phyloP scores from a whole-genome alignment of 1,140 invertebrate species.

The Trichonephila clavipes region DNA sequence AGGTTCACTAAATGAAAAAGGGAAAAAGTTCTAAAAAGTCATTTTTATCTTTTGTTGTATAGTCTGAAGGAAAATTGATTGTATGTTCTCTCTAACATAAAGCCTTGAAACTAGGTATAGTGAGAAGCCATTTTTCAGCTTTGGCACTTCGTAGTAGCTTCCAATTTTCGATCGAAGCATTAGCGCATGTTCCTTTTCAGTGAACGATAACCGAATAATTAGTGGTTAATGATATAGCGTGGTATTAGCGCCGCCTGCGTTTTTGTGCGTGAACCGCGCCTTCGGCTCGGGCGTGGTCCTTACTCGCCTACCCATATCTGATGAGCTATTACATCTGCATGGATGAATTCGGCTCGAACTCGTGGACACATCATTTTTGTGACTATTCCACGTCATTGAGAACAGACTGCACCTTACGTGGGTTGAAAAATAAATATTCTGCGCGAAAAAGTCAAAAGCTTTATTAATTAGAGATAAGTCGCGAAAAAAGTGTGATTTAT shows the following conservation, averaged over 20 bases:
- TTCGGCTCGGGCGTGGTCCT: constrained; percentile 68
- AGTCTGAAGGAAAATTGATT: constrained; percentile 4
- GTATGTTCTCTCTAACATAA: constrained; percentile 10
- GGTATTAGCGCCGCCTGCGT: constrained; percentile 74
- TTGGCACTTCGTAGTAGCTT: constrained; percentile 72
- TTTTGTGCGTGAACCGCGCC: constrained; percentile 70
- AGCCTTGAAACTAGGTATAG: neutral
- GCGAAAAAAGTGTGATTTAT: no score
- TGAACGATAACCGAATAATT: constrained; percentile 75
- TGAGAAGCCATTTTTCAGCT: constrained; percentile 58
- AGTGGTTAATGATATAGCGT: constrained; percentile 75
- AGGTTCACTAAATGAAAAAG: neutral
- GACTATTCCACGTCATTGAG: neutral
- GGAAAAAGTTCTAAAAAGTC: neutral
- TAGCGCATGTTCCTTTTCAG: constrained; percentile 58
- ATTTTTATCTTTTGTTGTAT: constrained; percentile 24
- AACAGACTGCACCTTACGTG: neutral
- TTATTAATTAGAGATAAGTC: neutral
- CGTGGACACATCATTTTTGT: neutral
- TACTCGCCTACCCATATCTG: constrained; percentile 44
- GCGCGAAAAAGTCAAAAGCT: neutral
- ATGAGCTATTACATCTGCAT: constrained; percentile 69
- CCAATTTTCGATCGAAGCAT: constrained; percentile 70
- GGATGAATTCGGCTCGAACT: constrained; percentile 25
- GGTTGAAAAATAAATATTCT: neutral